Percentiles rank a stretch among this genome's conserved stretches.
phyloP scores from a whole-genome alignment of 2,797 vertebrate genomes.

The Syngnathus rostellatus region DNA sequence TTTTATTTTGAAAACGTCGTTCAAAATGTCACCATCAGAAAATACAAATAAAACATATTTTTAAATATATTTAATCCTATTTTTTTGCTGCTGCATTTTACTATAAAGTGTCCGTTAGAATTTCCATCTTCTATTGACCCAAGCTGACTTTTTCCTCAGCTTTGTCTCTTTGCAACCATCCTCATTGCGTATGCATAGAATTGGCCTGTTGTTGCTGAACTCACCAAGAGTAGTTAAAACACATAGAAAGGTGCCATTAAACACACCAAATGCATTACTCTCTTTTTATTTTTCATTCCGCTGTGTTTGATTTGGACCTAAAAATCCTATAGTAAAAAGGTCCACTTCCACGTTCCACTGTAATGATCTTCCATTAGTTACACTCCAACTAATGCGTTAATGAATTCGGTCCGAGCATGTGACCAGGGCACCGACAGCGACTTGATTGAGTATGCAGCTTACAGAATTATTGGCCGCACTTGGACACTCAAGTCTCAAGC shows the following conservation, averaged over 20 bases:
- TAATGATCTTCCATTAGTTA: slow-evolving; percentile 7
- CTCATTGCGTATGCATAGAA: slow-evolving; percentile 4
- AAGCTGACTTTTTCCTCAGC: slow-evolving; percentile 10
- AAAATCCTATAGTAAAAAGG: not conserved
- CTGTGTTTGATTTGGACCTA: not conserved
- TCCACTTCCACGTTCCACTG: not conserved
- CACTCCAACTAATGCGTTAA: slow-evolving; percentile 28
- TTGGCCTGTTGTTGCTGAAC: not conserved
- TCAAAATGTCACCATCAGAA: too few species aligned
- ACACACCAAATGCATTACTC: not conserved
- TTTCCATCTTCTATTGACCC: not conserved
- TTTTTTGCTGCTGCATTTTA: not conserved
- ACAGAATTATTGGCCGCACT: slow-evolving; percentile 32
- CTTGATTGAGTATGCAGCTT: slow-evolving; percentile 23
- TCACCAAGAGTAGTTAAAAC: not conserved
- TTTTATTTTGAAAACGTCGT: too few species aligned
- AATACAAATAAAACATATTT: too few species aligned
- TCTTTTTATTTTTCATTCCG: not conserved
- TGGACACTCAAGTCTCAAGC: slow-evolving; percentile 3
- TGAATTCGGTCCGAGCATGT: slow-evolving; percentile 30
- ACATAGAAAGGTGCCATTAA: not conserved
- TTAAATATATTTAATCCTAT: too few species aligned
- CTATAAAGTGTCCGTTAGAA: not conserved
- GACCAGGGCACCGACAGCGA: slow-evolving; percentile 26
- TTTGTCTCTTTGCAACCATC: slow-evolving; percentile 4